Base-by-base conservation (phyloP, 1,140 invertebrate genomes). In the Bombyx mandarina region DNA sequence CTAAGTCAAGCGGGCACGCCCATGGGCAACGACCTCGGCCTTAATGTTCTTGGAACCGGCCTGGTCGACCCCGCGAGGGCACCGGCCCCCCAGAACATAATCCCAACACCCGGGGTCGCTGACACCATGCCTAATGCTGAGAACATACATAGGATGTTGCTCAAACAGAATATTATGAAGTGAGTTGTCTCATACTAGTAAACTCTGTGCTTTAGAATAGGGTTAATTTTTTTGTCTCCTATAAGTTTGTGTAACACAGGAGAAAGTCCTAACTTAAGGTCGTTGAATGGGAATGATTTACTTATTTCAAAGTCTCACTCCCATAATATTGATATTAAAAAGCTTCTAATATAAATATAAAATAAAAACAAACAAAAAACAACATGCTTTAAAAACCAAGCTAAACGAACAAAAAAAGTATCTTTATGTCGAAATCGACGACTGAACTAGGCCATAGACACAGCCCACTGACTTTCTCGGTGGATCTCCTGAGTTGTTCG, bases 81-180 rank as follows among this genome's bases (percentile, higher is more conserved):
- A 1, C 57, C 75, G n/a, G 73, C 71, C 8, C 72, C 76, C 3
- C 70, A 70, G 0, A 70, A 35, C 26, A 35, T 35, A 5, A 35
- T 74, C 7, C 68, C 57, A n/a, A 64, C 71, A 1, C 42, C 75
- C 10, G 69, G 57, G 22, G 64, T 71, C 3, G 69, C 53, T 1
- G 78, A 79, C n/a, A 56, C 67, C 7, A 45, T 82, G 57, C 69
- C 82, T 7, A 88, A 86, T 49, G 76, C 79, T 8, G 85, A 88
- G 56, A 88, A 88, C 57, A 82, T 88, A 45, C 85, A 88, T 56
- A 70, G 83, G 67, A 88, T 89, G 83, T 57, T 89, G 47, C 64
- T 88, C 12, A 88, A 88, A 56, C 87, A 88, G 63, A 88, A 88
- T 71, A 86, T 88, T 60, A 86, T 83, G 60, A 88, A 83, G 87